A percentile compares a stretch with the other conserved stretches of the same genome.
phyloP scores from a whole-genome alignment of 2,797 vertebrate species.

The Mus caroli region DNA sequence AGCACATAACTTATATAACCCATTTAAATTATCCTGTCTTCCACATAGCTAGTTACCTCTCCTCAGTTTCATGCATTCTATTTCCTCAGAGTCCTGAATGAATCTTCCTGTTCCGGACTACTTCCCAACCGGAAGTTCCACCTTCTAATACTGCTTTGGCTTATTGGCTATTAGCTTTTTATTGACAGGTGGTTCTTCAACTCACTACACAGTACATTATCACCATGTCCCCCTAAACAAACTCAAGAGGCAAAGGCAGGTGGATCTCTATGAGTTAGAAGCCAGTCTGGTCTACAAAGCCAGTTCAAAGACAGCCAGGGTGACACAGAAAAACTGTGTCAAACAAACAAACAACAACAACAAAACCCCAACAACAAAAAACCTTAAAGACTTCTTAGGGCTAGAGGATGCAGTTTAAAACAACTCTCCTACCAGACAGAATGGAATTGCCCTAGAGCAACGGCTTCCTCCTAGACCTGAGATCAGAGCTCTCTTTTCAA shows the following conservation, averaged over 20 bases:
- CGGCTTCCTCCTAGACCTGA: neutral
- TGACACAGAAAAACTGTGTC: neutral
- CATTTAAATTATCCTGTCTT: neutral
- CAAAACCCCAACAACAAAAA: neutral
- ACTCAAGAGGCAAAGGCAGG: neutral
- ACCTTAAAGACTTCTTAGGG: slow-evolving; percentile 9
- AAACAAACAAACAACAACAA: neutral
- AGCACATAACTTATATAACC: neutral
- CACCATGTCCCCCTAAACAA: neutral
- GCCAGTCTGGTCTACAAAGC: neutral
- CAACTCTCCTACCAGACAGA: neutral
- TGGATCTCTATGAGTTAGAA: neutral
- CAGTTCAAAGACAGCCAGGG: neutral
- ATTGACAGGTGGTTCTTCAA: neutral
- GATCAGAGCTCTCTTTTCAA: slow-evolving; percentile 16
- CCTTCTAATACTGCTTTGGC: neutral
- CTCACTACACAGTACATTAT: neutral
- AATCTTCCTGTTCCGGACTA: neutral
- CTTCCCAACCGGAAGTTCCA: neutral
- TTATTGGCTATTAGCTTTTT: neutral
- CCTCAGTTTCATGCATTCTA: neutral
- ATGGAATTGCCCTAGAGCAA: neutral
- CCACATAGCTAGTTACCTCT: neutral
- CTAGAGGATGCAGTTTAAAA: neutral
- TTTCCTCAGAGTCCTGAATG: neutral